Base-by-base conservation (phyloP, 1,140 invertebrate species). In the Magallana angulata region DNA sequence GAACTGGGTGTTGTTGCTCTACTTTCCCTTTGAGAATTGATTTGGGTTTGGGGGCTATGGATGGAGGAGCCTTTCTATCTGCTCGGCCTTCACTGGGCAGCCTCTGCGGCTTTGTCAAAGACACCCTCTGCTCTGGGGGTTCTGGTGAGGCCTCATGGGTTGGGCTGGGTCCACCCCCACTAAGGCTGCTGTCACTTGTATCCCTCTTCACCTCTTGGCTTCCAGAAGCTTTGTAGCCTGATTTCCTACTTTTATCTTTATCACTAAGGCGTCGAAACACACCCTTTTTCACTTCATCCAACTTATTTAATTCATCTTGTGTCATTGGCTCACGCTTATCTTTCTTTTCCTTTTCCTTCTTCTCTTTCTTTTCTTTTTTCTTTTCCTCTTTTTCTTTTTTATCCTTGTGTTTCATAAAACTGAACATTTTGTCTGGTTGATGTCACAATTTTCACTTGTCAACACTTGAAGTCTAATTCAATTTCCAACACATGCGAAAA, bases 371-470 rank as follows among this genome's bases (percentile, higher is more conserved):
- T 93, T 97, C 97, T 93, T 97, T 96, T 90, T 96, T 96, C 92
- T 97, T 96, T 92, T 97, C 97, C 89, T 97, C 96, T 94, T 98
- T 97, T 93, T 98, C 98, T 92, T 98, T 97, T 90, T 98, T 97
- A 93, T 98, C 97, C 93, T 98, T 98, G 93, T 98, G 97, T 87
- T 94, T 94, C 91, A 92, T 94, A 90, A 95, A 94, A 87, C 91
- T 93, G 88, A 95, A 95, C 94, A 94, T 95, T 18, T 57, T 82
- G 48, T n/a, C 81, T n/a, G 81, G 18, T 57, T 82, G 9, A 57
- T 14, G 14, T 16, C 18, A 64, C 18, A 64, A 16, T 64, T 18
- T 7, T 64, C 14, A 64, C 36, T 30, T 76, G 12, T 76, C 30
- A 76, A 76, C 30, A 18, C 68, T 48, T 48, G 36, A 48, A 4